Base-by-base conservation (phyloP, 2,888 invertebrate species). In the Phania funesta region DNA sequence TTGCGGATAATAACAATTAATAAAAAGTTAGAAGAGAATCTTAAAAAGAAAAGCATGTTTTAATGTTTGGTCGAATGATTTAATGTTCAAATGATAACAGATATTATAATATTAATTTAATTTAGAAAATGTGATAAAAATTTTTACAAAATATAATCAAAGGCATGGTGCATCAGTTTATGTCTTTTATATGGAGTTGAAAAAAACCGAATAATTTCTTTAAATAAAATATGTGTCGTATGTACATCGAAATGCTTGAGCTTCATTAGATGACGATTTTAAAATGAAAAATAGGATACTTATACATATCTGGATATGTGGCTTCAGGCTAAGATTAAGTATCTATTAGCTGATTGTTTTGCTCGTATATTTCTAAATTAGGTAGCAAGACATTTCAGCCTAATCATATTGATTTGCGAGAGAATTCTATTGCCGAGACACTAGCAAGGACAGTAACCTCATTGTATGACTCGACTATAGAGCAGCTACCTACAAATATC, bases 1-100 rank as follows among this genome's bases (percentile, higher is more conserved):
- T 35, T 48, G 41, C n/a, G 26, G 50, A 41, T 54, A 65, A 78
- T 65, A 82, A 75, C 70, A 78, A 82, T 78, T 78, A 75, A 78
- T 82, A 82, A 70, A 24, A 77, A 75, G 35, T 58, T 44, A 35
- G 52, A 76, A 29, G 67, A 29, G 16, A 48, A 80, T 24, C 58
- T 65, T 35, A n/a, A 46, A 46, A 48, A 58, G 29, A 64, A 67
- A 73, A 26, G 26, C 56, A 58, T 35, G 29, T 32, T 58, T 58
- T 46, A 24, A 46, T 54, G 13, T 46, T 74, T 50, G 68, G 16
- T 65, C n/a, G 65, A 73, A 76, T 73, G 73, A 68, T 68, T 77
- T 70, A 82, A 58, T 74, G 65, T 41, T 46, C 44, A 52, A 67
- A 52, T 46, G 71, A 70, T 18, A 62, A 46, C 54, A 44, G n/a